Evolutionary conservation across 2,888 invertebrate species (phyloP), one percentile per base, ranked within the genome.

Genomic region (Trachelus tabidus): DNA sequence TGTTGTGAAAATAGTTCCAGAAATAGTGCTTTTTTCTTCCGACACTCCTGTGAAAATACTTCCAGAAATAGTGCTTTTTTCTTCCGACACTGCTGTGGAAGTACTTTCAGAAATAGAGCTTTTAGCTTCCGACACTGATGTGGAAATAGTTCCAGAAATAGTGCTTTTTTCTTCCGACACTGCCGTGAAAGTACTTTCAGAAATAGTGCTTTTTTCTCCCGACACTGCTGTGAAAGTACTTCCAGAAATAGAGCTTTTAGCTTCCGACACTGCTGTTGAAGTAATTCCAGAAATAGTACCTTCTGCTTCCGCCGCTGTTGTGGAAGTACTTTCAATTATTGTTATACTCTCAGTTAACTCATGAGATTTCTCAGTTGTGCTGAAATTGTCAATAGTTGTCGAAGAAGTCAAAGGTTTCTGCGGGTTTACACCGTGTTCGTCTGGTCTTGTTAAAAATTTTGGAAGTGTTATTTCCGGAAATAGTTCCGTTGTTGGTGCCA

Each of bases 391-490:
- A 33, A 35, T 56, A 33, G 71, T 34, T 23, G 71, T 35, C 69
- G 23, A 40, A 78, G 73, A 68, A 6, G 12, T 68, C 31, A 15
- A 73, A 40, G 15, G 75, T 71, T 0, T n/a, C 68, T 1, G 12
- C 37, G 37, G 37, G 3, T 12, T 4, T 40, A 40, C 12, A 40
- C 15, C 37, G 12, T 69, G 12, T 69, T 69, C 69, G 12, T 69
- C 30, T 33, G 69, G 69, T 69, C 69, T 69, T 33, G 69, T 76
- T 12, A 81, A 34, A 68, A 80, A 76, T 75, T 79, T 75, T n/a
- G 81, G 80, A 23, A 81, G 71, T 12, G 81, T 81, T 23, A 81
- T 77, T 35, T 68, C 3, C 69, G 76, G 34, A 0, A 80, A 40
- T 30, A 75, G 69, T 11, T 81, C 75, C 31, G 73, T 74, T 12